A percentile compares a stretch with the other conserved stretches of the same genome.
phyloP scores from a whole-genome alignment of 2,113 vertebrate genomes.

The Neotragus moschatus region DNA sequence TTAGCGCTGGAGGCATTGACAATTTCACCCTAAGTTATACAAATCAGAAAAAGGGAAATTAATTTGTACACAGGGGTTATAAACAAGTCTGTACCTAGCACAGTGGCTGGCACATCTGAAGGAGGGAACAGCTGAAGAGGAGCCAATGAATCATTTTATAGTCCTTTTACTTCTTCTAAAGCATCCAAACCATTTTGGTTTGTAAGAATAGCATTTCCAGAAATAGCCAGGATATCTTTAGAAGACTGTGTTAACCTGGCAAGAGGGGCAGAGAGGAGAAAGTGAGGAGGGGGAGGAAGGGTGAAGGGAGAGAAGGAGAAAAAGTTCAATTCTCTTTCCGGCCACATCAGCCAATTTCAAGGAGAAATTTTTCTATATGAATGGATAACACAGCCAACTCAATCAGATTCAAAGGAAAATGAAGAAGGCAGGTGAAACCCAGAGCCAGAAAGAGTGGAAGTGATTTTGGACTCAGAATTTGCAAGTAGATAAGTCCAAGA shows the following conservation, averaged over 20 bases:
- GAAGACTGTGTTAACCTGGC: neutral
- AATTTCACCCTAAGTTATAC: neutral
- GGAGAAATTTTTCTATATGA: neutral
- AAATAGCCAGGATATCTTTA: slow-evolving; percentile 24
- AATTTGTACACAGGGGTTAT: neutral
- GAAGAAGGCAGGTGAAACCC: neutral
- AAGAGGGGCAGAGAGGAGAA: neutral
- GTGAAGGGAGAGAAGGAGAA: neutral
- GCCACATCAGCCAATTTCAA: neutral
- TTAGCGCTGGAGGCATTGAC: neutral
- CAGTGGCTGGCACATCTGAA: neutral
- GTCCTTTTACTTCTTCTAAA: neutral
- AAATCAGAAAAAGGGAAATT: neutral
- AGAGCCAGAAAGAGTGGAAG: neutral
- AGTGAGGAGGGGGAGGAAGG: too few relatives aligned
- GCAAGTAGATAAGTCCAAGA: neutral
- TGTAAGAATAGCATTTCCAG: slow-evolving; percentile 26
- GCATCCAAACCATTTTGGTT: neutral
- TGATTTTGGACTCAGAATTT: neutral
- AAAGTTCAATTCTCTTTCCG: neutral
- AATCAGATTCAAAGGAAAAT: neutral
- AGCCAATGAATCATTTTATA: neutral
- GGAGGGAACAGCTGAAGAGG: neutral
- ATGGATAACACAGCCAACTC: neutral
- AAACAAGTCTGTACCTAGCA: neutral